A percentile compares a stretch with the other conserved stretches of the same genome.
phyloP scores from a whole-genome alignment of 2,797 vertebrate genomes.

The Enteromius paludinosus region DNA sequence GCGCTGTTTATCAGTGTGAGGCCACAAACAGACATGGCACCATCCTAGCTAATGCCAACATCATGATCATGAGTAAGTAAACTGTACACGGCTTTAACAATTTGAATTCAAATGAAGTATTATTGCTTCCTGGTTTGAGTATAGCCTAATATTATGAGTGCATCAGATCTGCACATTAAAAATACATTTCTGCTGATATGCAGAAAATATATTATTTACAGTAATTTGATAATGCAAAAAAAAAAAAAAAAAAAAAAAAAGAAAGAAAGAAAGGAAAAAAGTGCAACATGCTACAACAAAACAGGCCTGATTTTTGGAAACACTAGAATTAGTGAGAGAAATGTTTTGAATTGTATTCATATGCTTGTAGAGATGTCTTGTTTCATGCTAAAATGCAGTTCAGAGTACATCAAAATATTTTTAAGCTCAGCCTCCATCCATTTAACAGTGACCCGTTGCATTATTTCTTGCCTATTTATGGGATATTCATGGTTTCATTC shows the following conservation, averaged over 20 bases:
- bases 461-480: not conserved
- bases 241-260: too few species aligned
- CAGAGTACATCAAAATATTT: not conserved
- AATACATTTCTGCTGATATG: not conserved
- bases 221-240: too few species aligned
- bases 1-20: constrained; percentile 93
- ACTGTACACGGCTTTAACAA: not conserved
- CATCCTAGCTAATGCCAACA: constrained; percentile 88
- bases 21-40: constrained; percentile 89
- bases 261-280: not conserved
- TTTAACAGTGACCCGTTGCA: not conserved
- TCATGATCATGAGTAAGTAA: constrained; percentile 90
- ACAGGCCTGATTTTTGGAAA: not conserved
- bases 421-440: not conserved
- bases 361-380: not conserved
- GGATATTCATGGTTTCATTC: constrained; percentile 10
- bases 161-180: not conserved
- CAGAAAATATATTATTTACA: not conserved
- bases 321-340: not conserved
- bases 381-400: not conserved
- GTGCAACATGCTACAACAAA: not conserved
- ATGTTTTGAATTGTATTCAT: too few species aligned
- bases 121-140: not conserved
- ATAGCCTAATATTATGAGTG: not conserved
- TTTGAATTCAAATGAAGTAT: not conserved